Percentiles rank a stretch among this genome's conserved stretches.
phyloP scores from a whole-genome alignment of 2,888 invertebrate genomes.

The Noctua janthina region DNA sequence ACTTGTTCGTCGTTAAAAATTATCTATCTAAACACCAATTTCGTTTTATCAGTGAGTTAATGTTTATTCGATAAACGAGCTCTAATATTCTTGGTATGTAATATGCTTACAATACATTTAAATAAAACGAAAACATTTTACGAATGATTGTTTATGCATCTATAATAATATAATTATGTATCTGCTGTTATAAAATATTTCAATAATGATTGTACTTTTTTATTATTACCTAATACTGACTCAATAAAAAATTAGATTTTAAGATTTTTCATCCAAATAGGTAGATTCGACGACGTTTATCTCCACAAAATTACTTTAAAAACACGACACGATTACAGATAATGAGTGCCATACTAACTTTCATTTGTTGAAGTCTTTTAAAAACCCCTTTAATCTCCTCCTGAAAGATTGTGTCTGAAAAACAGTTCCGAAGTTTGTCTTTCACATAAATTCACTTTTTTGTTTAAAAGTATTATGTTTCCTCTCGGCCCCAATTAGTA shows the following conservation, averaged over 20 bases:
- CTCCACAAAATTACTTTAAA: not conserved
- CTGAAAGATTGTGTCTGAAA: constrained; percentile 23
- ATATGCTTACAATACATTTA: not conserved
- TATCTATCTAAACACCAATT: not conserved
- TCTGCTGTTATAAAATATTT: not conserved
- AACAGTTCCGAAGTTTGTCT: constrained; percentile 44
- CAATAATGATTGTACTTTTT: not conserved
- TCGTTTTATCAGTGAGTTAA: constrained; percentile 10
- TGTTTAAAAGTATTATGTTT: constrained; percentile 28
- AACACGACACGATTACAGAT: constrained; percentile 3
- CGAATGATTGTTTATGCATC: too few species aligned
- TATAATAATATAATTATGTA: not conserved
- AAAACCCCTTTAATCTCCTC: constrained; percentile 20
- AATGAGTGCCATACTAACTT: constrained; percentile 22
- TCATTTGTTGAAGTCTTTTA: constrained; percentile 22
- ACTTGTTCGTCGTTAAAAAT: not conserved
- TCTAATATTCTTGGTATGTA: not conserved
- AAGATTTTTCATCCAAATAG: not conserved
- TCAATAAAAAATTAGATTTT: not conserved
- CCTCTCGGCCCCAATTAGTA: constrained; percentile 22
- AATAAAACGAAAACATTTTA: not conserved
- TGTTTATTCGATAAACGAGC: constrained; percentile 5
- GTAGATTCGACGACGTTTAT: not conserved
- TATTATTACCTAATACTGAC: too few species aligned
- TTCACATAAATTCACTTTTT: constrained; percentile 42